phyloP scores from a whole-genome alignment of 2,888 invertebrate genomes.

The Craniophora ligustri region DNA sequence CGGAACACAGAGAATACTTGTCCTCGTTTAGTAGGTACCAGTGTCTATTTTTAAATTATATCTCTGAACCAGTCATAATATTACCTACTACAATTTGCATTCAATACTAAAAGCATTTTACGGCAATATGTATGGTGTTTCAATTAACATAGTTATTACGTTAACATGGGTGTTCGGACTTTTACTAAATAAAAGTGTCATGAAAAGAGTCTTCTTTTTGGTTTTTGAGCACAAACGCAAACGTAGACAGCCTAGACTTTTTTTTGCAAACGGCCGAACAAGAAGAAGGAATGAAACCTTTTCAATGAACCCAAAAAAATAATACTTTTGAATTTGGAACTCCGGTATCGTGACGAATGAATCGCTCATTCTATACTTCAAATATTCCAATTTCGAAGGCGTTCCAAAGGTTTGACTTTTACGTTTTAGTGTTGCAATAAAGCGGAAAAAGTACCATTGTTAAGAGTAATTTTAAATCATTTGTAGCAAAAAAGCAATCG shows the following conservation, averaged over 20 bases:
- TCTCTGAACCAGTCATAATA: not conserved
- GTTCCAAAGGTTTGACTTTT: conserved; percentile 81
- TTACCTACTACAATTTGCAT: not conserved
- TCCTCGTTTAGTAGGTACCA: not conserved
- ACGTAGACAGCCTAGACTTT: not conserved
- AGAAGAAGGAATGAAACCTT: conserved; percentile 34
- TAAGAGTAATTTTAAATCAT: conserved; percentile 77
- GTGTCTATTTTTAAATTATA: not conserved
- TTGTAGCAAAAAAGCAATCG: conserved; percentile 69
- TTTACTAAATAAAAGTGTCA: not conserved
- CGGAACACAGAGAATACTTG: not conserved
- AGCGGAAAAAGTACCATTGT: conserved; percentile 74
- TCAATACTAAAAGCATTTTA: not conserved
- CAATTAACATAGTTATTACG: not conserved
- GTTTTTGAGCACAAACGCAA: not conserved
- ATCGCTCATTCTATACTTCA: conserved; percentile 69
- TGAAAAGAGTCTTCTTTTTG: conserved; percentile 6
- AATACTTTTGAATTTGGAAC: conserved; percentile 71
- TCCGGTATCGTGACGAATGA: conserved; percentile 76
- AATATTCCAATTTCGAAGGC: conserved; percentile 79
- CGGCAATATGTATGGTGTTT: not conserved
- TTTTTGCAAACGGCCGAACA: conserved; percentile 16
- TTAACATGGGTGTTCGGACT: conserved; percentile 3
- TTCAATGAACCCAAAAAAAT: conserved; percentile 53
- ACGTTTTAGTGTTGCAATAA: conserved; percentile 75